These are phyloP conservation scores for Phymorhynchus buccinoides DNA, from an alignment of 1,140 invertebrate species.

Conservation along the genomic window DNA sequence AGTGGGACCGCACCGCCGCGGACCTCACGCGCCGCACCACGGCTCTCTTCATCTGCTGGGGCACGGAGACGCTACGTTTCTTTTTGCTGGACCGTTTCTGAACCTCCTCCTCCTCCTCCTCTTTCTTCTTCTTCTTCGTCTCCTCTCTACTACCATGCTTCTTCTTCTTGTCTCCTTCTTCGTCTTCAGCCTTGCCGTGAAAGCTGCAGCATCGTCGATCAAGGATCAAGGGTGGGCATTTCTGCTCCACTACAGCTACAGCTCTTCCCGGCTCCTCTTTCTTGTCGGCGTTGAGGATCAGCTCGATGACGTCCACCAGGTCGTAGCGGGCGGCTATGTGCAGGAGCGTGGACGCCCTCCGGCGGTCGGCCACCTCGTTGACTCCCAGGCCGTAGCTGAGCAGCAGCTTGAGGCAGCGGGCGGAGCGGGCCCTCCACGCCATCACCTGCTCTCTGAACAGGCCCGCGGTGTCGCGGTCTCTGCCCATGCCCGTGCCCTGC, in stretches of 20 bases:
- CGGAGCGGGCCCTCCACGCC: constrained; percentile 12
- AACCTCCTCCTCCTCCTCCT: background rate
- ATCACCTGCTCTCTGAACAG: constrained; percentile 21
- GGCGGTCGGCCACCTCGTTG: constrained; percentile 29
- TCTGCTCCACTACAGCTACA: too few relatives aligned
- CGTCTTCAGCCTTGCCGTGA: too few relatives aligned
- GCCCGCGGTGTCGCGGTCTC: constrained; percentile 7
- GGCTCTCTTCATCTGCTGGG: background rate
- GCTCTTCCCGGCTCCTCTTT: background rate
- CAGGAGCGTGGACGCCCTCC: constrained; percentile 34
- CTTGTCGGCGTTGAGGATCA: background rate
- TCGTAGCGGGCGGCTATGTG: constrained; percentile 35
- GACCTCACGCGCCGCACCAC: background rate
- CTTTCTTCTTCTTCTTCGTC: background rate
- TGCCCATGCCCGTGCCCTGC: background rate
- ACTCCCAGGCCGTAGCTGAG: background rate
- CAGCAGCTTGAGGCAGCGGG: constrained; percentile 3
- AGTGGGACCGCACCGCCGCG: background rate
- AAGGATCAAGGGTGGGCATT: too few relatives aligned
- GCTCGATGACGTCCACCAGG: constrained; percentile 33
- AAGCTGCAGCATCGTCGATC: too few relatives aligned
- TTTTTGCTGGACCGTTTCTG: background rate
- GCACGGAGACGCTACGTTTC: background rate
- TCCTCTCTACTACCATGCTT: too few relatives aligned
- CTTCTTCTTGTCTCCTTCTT: too few relatives aligned